phyloP scores from a whole-genome alignment of 2,888 invertebrate species.

The Cephus nigrinus region DNA sequence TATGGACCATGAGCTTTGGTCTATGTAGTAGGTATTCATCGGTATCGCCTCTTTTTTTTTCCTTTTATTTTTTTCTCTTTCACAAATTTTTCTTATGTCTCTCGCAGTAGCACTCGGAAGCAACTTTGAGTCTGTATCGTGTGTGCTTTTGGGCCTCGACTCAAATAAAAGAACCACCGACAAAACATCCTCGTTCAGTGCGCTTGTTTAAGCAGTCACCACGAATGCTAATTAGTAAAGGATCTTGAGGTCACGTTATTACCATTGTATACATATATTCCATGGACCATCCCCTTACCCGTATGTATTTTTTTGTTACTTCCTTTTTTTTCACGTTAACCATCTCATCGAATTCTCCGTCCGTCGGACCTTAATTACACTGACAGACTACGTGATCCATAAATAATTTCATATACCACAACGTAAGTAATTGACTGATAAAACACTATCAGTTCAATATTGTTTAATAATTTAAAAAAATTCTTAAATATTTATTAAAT shows the following conservation, averaged over 20 bases:
- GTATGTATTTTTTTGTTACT: background rate
- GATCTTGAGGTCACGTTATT: background rate
- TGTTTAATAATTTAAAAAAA: background rate
- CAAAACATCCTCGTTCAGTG: constrained; percentile 19
- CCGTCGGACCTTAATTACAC: background rate
- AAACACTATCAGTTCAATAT: no score
- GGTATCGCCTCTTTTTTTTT: background rate
- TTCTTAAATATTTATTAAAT: background rate
- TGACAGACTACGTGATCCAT: background rate
- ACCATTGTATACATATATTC: background rate
- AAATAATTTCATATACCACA: background rate
- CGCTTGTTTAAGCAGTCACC: constrained; percentile 21
- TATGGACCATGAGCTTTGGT: background rate
- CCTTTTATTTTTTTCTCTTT: background rate
- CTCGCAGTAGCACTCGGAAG: constrained; percentile 2
- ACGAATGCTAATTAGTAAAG: constrained; percentile 20
- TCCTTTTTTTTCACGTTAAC: background rate
- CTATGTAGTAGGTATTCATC: background rate
- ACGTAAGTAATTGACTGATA: no score
- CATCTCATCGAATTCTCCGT: background rate
- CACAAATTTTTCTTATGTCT: background rate
- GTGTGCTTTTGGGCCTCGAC: constrained; percentile 11
- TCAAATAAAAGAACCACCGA: constrained; percentile 21
- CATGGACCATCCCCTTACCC: background rate
- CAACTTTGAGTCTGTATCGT: constrained; percentile 9